Percentiles rank a stretch among this genome's conserved stretches.
Conservation (phyloP, 2,888 invertebrate genomes). For the Brachynemurus nebulosus region DNA sequence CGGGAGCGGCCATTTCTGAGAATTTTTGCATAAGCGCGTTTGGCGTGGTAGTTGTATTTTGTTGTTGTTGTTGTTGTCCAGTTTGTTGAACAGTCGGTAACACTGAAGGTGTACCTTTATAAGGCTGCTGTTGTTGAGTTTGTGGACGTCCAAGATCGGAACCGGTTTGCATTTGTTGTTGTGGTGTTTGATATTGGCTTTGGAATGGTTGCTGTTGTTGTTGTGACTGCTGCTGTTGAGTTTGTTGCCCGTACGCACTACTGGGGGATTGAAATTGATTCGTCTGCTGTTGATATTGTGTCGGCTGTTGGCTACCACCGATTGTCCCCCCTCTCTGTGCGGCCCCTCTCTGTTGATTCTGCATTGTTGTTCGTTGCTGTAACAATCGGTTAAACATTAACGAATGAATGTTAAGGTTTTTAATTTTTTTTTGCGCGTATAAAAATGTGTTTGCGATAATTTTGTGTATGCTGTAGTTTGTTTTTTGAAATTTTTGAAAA, state of each 20-base stretch:
- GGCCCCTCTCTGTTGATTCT: constrained; percentile 24
- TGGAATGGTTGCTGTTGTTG: constrained; percentile 22
- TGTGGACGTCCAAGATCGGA: constrained; percentile 20
- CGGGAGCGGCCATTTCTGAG: constrained; percentile 77
- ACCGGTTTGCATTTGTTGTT: constrained; percentile 14
- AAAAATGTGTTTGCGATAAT: too few relatives aligned
- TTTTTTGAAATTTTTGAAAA: too few relatives aligned
- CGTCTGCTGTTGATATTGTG: constrained; percentile 30
- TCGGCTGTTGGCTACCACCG: constrained; percentile 6
- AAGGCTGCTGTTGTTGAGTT: constrained; percentile 21
- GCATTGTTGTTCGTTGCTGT: constrained; percentile 19
- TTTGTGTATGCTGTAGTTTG: too few relatives aligned
- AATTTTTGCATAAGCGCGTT: constrained; percentile 82
- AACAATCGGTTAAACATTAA: too few relatives aligned
- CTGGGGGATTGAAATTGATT: constrained; percentile 24
- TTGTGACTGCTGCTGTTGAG: constrained; percentile 20
- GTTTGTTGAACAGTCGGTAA: constrained; percentile 31
- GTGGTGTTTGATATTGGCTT: constrained; percentile 26
- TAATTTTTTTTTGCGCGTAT: too few relatives aligned
- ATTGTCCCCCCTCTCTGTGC: constrained; percentile 33
- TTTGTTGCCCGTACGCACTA: constrained; percentile 20
- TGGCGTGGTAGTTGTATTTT: constrained; percentile 32
- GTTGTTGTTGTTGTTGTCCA: constrained; percentile 29
- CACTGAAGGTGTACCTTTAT: constrained; percentile 39
- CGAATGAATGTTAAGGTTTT: too few relatives aligned